These are phyloP conservation scores for Misgurnus mizolepis DNA, from an alignment of 2,113 vertebrate species.

Conservation along the genomic window DNA sequence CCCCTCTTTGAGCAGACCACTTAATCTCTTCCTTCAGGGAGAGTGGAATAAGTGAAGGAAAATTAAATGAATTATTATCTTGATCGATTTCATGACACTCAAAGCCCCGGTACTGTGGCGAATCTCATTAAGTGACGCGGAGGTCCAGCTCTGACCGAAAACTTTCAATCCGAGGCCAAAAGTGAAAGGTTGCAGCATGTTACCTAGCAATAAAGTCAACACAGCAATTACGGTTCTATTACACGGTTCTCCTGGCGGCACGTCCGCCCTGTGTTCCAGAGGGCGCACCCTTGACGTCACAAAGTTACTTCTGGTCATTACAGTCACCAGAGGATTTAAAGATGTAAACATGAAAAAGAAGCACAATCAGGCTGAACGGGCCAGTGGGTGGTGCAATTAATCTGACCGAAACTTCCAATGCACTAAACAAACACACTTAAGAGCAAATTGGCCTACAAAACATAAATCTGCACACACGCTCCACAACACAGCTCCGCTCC, in stretches of 20 bases:
- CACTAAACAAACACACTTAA: neutral
- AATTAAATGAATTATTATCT: constrained; percentile 11
- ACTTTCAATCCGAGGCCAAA: constrained; percentile 39
- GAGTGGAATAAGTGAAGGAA: neutral
- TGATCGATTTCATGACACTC: constrained; percentile 32
- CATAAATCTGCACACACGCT: neutral
- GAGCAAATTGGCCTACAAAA: constrained; percentile 11
- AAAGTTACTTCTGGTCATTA: constrained; percentile 1
- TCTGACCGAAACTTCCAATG: neutral
- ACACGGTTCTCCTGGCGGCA: constrained; percentile 5
- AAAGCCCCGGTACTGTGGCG: constrained; percentile 11
- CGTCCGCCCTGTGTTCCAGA: constrained; percentile 13
- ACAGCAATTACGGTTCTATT: constrained; percentile 27
- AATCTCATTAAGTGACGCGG: constrained; percentile 27
- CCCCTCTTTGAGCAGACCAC: neutral
- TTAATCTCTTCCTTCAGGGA: constrained; percentile 9
- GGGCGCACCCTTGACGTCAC: constrained; percentile 26
- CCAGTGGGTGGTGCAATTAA: constrained; percentile 12
- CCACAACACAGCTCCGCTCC: neutral
- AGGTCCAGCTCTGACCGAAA: constrained; percentile 18
- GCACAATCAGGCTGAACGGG: neutral
- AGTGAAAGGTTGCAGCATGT: constrained; percentile 12
- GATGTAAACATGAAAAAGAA: constrained; percentile 12
- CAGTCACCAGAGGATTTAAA: neutral
- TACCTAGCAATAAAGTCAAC: constrained; percentile 53